Evolutionary conservation across 1,140 invertebrate genomes (phyloP), one percentile per base, ranked within the genome.

Genomic region (Drosophila bocki): DNA sequence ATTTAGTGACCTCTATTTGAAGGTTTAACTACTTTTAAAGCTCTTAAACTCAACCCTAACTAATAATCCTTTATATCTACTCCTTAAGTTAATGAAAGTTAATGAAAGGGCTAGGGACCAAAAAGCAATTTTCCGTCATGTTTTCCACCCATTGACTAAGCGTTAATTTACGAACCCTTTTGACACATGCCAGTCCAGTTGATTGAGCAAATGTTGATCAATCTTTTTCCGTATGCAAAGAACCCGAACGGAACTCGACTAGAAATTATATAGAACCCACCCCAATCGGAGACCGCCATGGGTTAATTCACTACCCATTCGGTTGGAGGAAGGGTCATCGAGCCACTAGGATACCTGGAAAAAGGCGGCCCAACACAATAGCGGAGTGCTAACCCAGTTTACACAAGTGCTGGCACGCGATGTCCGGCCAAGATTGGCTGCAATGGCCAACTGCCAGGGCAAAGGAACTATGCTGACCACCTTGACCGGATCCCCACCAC

Each of bases 361-460:
- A 75, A 75, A 12, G 19, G 35, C 11, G 37, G 35, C 37, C 70
- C 65, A 35, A 58, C 11, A 12, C 29, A 26, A 51, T 13, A 26
- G 35, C 19, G 17, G 33, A 22, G 51, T 17, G 74, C 58, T 86
- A 82, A 86, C 82, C 82, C 69, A 87, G 59, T 87, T 85, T 75
- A 63, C 71, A 65, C 54, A 67, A 48, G 65, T 64, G 39, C 56
- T 71, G 75, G 83, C 82, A 85, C 82, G 82, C 82, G 83, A 85
- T 85, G 75, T 87, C 83, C 82, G 51, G 57, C 39, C 19, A 82
- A 82, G 78, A 84, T 77, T 84, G 81, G 29, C 42, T 68, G 51
- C 81, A 76, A 71, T 79, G 77, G 57, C n/a, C 48, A 33, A 51
- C 32, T 82, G 37, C 59, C 62, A 57, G 47, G 68, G 47, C 60